Evolutionary conservation across 2,888 invertebrate species (phyloP).

Genomic region (Meliscaeva auricollis): DNA sequence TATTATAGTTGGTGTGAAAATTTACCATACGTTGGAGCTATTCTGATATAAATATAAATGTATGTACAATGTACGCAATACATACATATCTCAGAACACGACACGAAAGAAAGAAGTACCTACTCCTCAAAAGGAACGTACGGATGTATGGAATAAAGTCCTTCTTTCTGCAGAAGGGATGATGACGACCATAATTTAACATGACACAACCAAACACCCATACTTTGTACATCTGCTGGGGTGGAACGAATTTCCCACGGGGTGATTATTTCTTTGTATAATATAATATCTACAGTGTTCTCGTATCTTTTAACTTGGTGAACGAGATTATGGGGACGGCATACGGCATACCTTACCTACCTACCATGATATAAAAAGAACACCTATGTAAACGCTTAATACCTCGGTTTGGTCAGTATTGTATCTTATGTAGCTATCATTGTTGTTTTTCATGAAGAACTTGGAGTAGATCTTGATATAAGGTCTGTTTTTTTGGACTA

Average conservation of each 20-base stretch:
- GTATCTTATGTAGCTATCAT: too few species aligned
- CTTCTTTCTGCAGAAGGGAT: slow-evolving; percentile 24
- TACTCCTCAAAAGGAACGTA: slow-evolving; percentile 1
- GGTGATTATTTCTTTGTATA: slow-evolving; percentile 81
- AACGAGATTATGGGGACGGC: too few species aligned
- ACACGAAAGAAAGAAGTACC: not conserved
- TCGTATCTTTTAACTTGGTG: too few species aligned
- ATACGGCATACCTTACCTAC: too few species aligned
- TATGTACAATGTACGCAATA: too few species aligned
- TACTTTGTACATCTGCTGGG: slow-evolving; percentile 79
- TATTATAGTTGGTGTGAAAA: slow-evolving; percentile 81
- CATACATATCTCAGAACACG: not conserved
- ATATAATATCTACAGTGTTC: slow-evolving; percentile 31
- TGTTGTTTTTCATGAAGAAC: too few species aligned
- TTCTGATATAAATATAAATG: slow-evolving; percentile 30
- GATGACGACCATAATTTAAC: slow-evolving; percentile 46
- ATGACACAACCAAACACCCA: slow-evolving; percentile 37
- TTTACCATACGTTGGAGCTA: slow-evolving; percentile 82
- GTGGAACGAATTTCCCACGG: slow-evolving; percentile 83
- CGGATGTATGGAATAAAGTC: slow-evolving; percentile 24
- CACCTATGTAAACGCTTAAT: too few species aligned
- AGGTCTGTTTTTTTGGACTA: too few species aligned
- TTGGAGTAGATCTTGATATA: too few species aligned
- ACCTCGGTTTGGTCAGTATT: too few species aligned
- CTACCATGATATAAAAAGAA: too few species aligned